phyloP scores from a whole-genome alignment of 2,888 invertebrate species.

The Sisyra terminalis region DNA sequence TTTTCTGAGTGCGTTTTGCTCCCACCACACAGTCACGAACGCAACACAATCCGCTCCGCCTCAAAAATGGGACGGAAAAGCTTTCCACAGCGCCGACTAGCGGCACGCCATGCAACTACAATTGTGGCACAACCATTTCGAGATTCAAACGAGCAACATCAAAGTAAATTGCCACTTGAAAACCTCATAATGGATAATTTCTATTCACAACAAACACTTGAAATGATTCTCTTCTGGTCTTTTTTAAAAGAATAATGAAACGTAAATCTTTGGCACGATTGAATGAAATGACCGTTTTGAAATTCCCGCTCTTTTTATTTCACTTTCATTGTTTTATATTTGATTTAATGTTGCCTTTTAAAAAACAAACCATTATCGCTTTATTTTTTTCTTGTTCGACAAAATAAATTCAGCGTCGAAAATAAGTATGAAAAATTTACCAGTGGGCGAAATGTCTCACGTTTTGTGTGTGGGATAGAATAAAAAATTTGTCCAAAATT shows the following conservation, averaged over 20 bases:
- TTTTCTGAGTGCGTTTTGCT: constrained; percentile 11
- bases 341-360: too few species aligned
- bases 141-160: constrained; percentile 37
- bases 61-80: too few species aligned
- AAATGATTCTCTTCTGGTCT: constrained; percentile 11
- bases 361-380: too few species aligned
- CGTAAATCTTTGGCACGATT: constrained; percentile 5
- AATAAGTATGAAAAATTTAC: too few species aligned
- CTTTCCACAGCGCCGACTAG: constrained; percentile 29
- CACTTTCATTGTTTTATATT: not conserved
- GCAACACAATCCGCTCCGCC: constrained; percentile 11
- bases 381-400: too few species aligned
- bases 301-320: not conserved
- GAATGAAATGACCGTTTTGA: constrained; percentile 7
- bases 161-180: constrained; percentile 24
- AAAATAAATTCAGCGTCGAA: too few species aligned
- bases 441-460: too few species aligned
- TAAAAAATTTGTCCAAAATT: too few species aligned
- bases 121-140: constrained; percentile 25
- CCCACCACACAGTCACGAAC: constrained; percentile 10
- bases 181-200: constrained; percentile 24
- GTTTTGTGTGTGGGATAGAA: too few species aligned
- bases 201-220: constrained; percentile 21
- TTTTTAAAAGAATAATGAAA: constrained; percentile 11
- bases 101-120: constrained; percentile 25